Percentiles rank a stretch among this genome's conserved stretches.
Conservation (phyloP, 2,888 invertebrate species). For the Netelia virgata region DNA sequence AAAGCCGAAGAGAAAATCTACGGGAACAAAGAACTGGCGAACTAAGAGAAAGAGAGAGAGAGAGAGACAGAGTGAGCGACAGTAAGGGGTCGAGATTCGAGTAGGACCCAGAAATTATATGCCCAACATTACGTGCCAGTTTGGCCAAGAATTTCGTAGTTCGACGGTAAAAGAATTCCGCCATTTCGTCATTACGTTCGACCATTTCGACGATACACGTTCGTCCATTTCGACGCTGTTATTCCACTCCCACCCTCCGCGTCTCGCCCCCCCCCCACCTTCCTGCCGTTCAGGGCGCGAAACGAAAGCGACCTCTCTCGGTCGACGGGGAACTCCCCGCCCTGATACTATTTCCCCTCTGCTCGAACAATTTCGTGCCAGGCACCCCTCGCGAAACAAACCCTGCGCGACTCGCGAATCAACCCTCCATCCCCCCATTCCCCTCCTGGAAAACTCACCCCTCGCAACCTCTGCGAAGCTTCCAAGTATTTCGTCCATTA, state of each 20-base stretch:
- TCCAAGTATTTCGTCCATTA: conserved; percentile 34
- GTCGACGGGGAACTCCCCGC: not conserved
- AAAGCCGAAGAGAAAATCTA: not conserved
- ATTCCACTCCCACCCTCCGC: not conserved
- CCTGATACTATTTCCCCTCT: conserved; percentile 26
- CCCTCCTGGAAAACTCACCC: not conserved
- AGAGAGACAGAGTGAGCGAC: too few species aligned
- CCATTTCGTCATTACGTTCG: conserved; percentile 59
- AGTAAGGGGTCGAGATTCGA: not conserved
- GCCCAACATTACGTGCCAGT: conserved; percentile 56
- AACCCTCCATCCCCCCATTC: not conserved
- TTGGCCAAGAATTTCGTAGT: conserved; percentile 14
- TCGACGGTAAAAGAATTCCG: conserved; percentile 57
- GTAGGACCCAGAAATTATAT: conserved; percentile 63
- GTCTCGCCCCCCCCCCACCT: conserved; percentile 14
- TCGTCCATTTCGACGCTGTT: not conserved
- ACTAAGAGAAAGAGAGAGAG: conserved; percentile 19
- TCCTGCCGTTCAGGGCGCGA: conserved; percentile 1
- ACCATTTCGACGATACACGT: conserved; percentile 49
- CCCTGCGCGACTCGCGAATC: conserved; percentile 17
- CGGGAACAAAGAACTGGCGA: conserved; percentile 28
- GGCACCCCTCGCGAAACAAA: not conserved
- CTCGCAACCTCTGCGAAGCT: conserved; percentile 19
- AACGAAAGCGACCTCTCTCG: not conserved
- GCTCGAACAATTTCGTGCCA: not conserved